Evolutionary conservation across 2,797 vertebrate species (phyloP), one percentile per base, ranked within the genome.

Genomic region (Moxostoma hubbsi): DNA sequence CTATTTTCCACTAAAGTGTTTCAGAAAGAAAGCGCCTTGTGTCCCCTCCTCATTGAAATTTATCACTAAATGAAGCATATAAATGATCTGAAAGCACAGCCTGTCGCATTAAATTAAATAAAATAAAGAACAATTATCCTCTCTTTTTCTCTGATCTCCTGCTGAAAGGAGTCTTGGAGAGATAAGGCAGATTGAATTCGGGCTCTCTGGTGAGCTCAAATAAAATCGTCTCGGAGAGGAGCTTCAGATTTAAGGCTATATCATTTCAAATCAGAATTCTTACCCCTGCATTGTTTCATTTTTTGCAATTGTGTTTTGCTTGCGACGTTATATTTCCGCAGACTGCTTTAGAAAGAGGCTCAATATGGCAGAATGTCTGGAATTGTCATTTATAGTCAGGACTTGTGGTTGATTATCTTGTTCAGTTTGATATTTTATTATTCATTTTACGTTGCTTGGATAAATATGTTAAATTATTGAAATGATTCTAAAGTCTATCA

Each of bases 51-150:
- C 92, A 84, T 81, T 88, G 93, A 93, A 92, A 93, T 94, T 93
- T 92, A 94, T 94, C 93, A 91, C 89, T 91, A 95, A 95, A 95
- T 94, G 91, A 95, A 92, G 95, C 94, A 94, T 94, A 91, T 92
- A 93, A 95, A 94, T 93, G 90, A 95, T 90, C 93, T 94, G 91
- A 92, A 94, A 94, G 90, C 90, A 89, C 85, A 87, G 85, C 88
- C 94, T 94, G 93, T 91, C 91, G 90, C 91, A 92, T 93, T 95
- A 93, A 94, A 94, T 94, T 90, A 90, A 94, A 93, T 93, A 93
- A 94, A 93, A 93, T 92, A 92, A 92, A 94, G 92, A 95, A 94
- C 93, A 94, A 94, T 93, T 94, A 92, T 92, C 90, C 90, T 90
- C 86, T 87, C 87, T 90, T 92, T 88, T 83, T 88, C 93, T 93